Percentiles rank a stretch among this genome's conserved stretches.
Conservation (phyloP, 2,797 vertebrate genomes). For the Acanthurus leucopareius region DNA sequence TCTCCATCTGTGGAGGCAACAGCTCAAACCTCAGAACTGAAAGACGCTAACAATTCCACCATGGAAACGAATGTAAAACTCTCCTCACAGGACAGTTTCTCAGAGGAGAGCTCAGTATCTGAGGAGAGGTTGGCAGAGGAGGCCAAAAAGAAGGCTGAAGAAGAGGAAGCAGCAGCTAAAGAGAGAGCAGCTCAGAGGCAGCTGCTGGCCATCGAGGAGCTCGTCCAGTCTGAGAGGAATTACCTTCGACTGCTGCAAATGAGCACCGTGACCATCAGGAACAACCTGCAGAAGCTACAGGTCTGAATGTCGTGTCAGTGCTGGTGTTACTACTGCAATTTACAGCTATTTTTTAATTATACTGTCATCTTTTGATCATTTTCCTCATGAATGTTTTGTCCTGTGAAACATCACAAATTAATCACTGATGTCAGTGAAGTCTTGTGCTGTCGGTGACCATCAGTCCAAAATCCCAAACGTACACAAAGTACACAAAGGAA, state of each 20-base stretch:
- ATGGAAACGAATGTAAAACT: not conserved
- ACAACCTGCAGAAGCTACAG: conserved; percentile 87
- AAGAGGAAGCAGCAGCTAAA: conserved; percentile 66
- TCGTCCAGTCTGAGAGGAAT: conserved; percentile 91
- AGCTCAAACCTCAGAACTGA: not conserved
- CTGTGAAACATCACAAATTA: not conserved
- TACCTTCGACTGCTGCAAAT: conserved; percentile 89
- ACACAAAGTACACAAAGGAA: no score
- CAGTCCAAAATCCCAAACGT: not conserved
- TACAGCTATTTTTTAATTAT: not conserved
- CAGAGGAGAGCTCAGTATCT: conserved; percentile 27
- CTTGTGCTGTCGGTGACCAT: not conserved
- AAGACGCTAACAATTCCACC: not conserved
- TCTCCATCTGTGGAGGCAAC: conserved; percentile 32
- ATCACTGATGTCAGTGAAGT: not conserved
- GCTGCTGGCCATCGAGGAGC: conserved; percentile 87
- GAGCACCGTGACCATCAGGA: conserved; percentile 86
- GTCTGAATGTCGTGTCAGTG: conserved; percentile 57
- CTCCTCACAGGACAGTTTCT: conserved; percentile 61
- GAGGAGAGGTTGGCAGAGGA: conserved; percentile 59
- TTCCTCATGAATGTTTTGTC: no score
- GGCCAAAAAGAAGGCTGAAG: conserved; percentile 41
- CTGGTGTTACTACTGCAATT: not conserved
- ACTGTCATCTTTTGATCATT: not conserved
- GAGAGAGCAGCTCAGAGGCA: conserved; percentile 85